Evolutionary conservation across 2,888 invertebrate species (phyloP).

Genomic region (Xylocampa areola): DNA sequence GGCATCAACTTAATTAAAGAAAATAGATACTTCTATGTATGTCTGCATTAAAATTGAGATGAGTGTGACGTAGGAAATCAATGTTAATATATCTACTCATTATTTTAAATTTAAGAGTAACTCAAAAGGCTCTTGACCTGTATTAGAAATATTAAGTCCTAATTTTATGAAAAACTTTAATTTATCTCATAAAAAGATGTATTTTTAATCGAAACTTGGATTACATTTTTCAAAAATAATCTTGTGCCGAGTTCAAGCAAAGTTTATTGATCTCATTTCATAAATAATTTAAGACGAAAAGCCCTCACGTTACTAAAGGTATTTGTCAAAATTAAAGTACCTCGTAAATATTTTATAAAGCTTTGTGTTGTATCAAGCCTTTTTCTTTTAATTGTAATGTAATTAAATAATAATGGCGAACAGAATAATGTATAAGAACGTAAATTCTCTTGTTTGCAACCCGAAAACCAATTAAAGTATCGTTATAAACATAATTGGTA

Average conservation of each 20-base stretch:
- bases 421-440: background rate
- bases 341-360: constrained; percentile 29
- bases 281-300: constrained; percentile 23
- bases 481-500: background rate
- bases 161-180: too few relatives aligned
- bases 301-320: constrained; percentile 6
- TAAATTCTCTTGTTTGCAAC: background rate
- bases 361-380: constrained; percentile 6
- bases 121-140: too few relatives aligned
- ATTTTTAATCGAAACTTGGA: too few relatives aligned
- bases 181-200: too few relatives aligned
- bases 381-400: constrained; percentile 14
- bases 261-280: constrained; percentile 12
- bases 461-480: background rate
- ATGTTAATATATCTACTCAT: too few relatives aligned
- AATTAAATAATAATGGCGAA: constrained; percentile 8
- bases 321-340: constrained; percentile 33
- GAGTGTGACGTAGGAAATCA: too few relatives aligned
- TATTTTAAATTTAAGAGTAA: too few relatives aligned
- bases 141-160: too few relatives aligned
- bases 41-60: too few relatives aligned
- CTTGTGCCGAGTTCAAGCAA: constrained; percentile 5
- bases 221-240: too few relatives aligned
- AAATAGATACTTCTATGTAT: too few relatives aligned
- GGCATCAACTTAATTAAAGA: too few relatives aligned